A percentile compares a stretch with the other conserved stretches of the same genome.
These are phyloP conservation scores for Zootermopsis nevadensis DNA, from an alignment of 2,888 invertebrate species.

Conservation along the genomic window DNA sequence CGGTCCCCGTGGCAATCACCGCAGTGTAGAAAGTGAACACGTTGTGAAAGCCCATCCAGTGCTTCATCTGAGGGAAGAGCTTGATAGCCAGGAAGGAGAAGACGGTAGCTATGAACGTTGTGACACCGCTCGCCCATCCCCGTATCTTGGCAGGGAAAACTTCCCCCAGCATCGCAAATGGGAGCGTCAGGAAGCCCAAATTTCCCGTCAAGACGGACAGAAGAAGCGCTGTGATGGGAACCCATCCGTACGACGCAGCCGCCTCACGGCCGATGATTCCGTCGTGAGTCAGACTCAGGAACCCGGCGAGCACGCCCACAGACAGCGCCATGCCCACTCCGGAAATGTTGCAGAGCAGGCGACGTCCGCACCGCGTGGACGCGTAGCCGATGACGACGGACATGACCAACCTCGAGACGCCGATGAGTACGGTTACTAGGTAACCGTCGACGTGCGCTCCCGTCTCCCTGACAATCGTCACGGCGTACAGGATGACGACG, in stretches of 20 bases:
- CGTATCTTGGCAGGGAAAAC: conserved; percentile 67
- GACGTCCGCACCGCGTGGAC: conserved; percentile 69
- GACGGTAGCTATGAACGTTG: conserved; percentile 65
- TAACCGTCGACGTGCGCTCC: conserved; percentile 65
- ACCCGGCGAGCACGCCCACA: conserved; percentile 65
- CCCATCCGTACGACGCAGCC: conserved; percentile 56
- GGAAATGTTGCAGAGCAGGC: conserved; percentile 69
- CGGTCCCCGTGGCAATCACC: conserved; percentile 64
- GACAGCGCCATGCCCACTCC: conserved; percentile 68
- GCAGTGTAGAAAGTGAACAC: conserved; percentile 66
- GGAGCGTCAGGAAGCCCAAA: conserved; percentile 67
- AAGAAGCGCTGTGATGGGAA: conserved; percentile 64
- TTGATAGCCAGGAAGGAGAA: conserved; percentile 69
- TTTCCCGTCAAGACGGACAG: conserved; percentile 67
- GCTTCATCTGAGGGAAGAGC: conserved; percentile 64
- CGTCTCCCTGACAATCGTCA: conserved; percentile 65
- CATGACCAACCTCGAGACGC: conserved; percentile 63
- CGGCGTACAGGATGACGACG: conserved; percentile 69
- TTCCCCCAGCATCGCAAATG: conserved; percentile 70
- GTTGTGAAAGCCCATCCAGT: conserved; percentile 62
- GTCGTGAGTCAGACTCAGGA: conserved; percentile 59
- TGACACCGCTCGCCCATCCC: conserved; percentile 65
- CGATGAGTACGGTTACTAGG: conserved; percentile 66
- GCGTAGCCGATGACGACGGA: conserved; percentile 63
- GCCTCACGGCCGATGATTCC: not conserved